Conservation (phyloP, 2,797 vertebrate genomes). For the Galago senegalensis region DNA sequence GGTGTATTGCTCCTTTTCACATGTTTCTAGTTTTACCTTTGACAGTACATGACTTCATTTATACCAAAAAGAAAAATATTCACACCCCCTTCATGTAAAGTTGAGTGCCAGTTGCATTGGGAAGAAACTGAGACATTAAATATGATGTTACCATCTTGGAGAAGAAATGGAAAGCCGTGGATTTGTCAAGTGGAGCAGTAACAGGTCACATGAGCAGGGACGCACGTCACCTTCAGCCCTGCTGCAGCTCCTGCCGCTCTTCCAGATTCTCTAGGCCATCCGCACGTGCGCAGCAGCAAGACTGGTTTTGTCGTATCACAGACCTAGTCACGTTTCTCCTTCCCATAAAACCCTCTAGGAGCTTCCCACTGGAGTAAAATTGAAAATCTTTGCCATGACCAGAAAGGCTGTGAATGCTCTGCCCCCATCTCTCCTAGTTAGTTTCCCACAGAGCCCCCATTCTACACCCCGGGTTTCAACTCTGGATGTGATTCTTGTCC, state of each 20-base stretch:
- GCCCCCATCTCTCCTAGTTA: not conserved
- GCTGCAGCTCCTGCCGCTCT: accelerated
- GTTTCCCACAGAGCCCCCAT: too few relatives aligned
- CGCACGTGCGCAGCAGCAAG: not conserved
- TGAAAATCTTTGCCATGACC: not conserved
- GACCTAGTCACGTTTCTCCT: not conserved
- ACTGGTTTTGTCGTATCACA: not conserved
- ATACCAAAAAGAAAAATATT: not conserved
- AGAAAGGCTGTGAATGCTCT: not conserved
- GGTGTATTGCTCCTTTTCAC: constrained; percentile 48
- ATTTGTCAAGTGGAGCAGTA: not conserved
- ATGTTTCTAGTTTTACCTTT: constrained; percentile 36
- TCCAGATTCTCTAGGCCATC: not conserved
- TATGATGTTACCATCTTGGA: not conserved
- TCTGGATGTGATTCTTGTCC: accelerated
- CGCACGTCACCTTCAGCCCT: not conserved
- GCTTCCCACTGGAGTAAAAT: not conserved
- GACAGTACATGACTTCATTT: not conserved
- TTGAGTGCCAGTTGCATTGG: not conserved
- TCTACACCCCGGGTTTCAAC: not conserved
- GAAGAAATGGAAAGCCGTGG: not conserved
- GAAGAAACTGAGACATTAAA: not conserved
- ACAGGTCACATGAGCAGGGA: not conserved
- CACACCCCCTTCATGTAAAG: not conserved
- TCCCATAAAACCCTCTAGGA: not conserved